A percentile compares a stretch with the other conserved stretches of the same genome.
phyloP scores from a whole-genome alignment of 2,113 vertebrate genomes.

The Rhinolophus ferrumequinum region DNA sequence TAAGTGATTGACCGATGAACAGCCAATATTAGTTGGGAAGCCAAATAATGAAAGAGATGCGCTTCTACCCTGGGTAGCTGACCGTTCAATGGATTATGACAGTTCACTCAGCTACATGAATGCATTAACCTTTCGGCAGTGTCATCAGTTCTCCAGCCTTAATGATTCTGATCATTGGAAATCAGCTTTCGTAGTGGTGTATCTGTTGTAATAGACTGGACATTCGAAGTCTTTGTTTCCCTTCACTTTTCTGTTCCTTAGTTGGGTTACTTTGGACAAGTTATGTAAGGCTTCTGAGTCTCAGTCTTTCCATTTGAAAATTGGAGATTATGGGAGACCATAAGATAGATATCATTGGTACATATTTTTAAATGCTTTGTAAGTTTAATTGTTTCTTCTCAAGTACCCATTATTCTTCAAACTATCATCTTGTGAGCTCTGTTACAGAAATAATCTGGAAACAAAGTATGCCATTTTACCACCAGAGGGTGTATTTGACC shows the following conservation, averaged over 20 bases:
- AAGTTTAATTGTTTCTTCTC: slow-evolving; percentile 13
- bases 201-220: not conserved
- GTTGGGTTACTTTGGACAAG: not conserved
- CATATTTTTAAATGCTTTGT: not conserved
- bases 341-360: not conserved
- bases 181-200: not conserved
- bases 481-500: slow-evolving; percentile 78
- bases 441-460: slow-evolving; percentile 43
- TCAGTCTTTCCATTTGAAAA: not conserved
- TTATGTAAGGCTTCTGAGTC: not conserved
- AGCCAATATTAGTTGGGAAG: not conserved
- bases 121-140: not conserved
- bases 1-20: not conserved
- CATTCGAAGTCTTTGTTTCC: not conserved
- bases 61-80: too few species aligned
- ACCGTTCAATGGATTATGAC: accelerated
- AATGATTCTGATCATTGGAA: not conserved
- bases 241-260: not conserved
- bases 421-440: not conserved
- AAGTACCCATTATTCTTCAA: not conserved
- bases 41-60: not conserved
- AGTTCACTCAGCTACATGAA: not conserved
- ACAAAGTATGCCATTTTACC: slow-evolving; percentile 63
- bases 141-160: not conserved
- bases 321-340: not conserved